phyloP scores from a whole-genome alignment of 2,113 vertebrate genomes.

The Aix galericulata region DNA sequence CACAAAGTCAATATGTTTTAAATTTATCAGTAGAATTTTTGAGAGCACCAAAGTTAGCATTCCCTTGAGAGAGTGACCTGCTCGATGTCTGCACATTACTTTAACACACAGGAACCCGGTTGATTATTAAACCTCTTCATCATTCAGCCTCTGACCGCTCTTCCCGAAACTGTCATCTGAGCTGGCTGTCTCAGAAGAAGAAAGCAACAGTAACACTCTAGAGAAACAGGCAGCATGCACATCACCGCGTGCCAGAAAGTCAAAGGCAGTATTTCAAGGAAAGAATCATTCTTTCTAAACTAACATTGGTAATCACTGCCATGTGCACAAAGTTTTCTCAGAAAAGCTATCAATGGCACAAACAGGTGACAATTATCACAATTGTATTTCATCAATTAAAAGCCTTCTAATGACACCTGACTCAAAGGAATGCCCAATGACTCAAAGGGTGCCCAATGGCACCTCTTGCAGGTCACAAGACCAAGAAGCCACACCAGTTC shows the following conservation, averaged over 20 bases:
- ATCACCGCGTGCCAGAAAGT: background rate
- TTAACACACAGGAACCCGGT: background rate
- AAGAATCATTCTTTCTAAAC: background rate
- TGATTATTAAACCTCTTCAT: slow-evolving; percentile 47
- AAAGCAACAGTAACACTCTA: background rate
- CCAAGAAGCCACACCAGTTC: background rate
- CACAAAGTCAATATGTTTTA: slow-evolving; percentile 33
- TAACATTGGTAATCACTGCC: background rate
- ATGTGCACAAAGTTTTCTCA: background rate
- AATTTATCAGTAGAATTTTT: slow-evolving; percentile 25
- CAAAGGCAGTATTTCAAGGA: background rate
- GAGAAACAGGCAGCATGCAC: background rate
- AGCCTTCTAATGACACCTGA: background rate
- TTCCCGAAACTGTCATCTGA: background rate
- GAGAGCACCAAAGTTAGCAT: background rate
- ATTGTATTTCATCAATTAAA: background rate
- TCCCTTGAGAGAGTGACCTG: slow-evolving; percentile 5
- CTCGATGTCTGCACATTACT: background rate
- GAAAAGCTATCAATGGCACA: background rate
- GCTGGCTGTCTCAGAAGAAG: background rate
- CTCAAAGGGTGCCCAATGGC: background rate
- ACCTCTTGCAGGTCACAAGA: background rate
- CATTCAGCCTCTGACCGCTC: background rate
- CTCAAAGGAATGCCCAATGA: background rate
- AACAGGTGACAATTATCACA: background rate